Evolutionary conservation across 2,888 invertebrate genomes (phyloP).

Genomic region (Dicranocentrus wangi): DNA sequence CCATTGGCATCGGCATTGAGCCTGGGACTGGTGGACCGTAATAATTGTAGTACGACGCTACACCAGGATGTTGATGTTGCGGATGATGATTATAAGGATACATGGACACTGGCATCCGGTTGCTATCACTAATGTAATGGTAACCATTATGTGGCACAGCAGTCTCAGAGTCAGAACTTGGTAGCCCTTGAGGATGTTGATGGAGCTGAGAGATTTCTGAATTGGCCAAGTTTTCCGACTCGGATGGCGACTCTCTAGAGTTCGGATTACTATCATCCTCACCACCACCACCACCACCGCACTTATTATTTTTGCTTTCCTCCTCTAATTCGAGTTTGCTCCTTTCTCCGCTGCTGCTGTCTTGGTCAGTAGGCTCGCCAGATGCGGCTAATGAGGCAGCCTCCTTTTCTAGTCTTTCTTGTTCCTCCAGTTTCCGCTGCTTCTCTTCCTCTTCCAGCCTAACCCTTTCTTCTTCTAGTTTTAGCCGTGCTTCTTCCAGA

Average conservation of each 20-base stretch:
- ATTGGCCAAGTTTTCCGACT: too few species aligned
- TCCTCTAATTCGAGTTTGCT: too few species aligned
- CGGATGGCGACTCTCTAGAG: too few species aligned
- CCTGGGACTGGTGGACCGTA: slow-evolving; percentile 21
- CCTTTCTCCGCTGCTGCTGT: too few species aligned
- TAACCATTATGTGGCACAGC: slow-evolving; percentile 32
- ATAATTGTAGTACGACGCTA: slow-evolving; percentile 28
- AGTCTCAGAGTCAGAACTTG: background rate
- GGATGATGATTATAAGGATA: slow-evolving; percentile 13
- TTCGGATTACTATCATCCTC: too few species aligned
- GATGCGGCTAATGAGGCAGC: background rate
- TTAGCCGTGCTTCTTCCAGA: slow-evolving; percentile 16
- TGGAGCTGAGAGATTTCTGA: too few species aligned
- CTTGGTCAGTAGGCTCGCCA: background rate
- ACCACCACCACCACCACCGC: too few species aligned
- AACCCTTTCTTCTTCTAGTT: slow-evolving; percentile 24
- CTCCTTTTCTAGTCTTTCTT: background rate
- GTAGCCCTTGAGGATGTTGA: too few species aligned
- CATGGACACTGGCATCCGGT: slow-evolving; percentile 1
- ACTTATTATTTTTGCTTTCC: too few species aligned
- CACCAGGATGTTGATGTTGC: background rate
- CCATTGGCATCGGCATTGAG: too few species aligned
- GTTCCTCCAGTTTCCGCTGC: background rate
- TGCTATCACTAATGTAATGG: slow-evolving; percentile 26
- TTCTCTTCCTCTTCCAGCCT: background rate